Base-by-base conservation (phyloP, 2,113 vertebrate genomes). In the Leucosticte australis region DNA sequence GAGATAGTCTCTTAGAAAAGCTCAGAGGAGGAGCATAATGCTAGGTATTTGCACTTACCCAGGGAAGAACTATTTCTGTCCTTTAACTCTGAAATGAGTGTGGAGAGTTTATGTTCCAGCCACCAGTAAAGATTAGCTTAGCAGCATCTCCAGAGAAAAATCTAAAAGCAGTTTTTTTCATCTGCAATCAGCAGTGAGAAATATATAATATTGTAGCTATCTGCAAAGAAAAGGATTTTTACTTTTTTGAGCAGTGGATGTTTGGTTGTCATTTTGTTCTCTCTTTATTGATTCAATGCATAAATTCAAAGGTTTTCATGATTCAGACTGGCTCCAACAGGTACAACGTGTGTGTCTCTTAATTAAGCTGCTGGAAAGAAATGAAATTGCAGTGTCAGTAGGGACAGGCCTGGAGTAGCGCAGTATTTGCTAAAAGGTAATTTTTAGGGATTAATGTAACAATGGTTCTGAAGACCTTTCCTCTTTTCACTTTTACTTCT, bases 361-460 rank as follows among this genome's bases (percentile, higher is more conserved):
- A 88, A 80, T 80, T 88, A 78, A 83, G 56, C 27, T 75, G 35
- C 52, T 81, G 30, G 56, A 90, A 62, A 81, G 30, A 83, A 55
- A 19, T 90, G 42, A 79, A 91, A 69, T 31, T 27, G 16, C 41
- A 53, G 13, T 50, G 17, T 89, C 63, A 70, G 57, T 42, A 91
- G n/a, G n/a, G 31, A 71, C 2, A 11, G 15, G 21, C 14, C 67
- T 57, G 62, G 28, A 89, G 28, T 31, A 89, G 46, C 27, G 42
- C 41, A 81, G 26, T 76, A 41, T 70, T 78, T 75, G 12, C 44
- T 87, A 83, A 91, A 78, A 79, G 74, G 57, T 69, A 85, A 59
- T 77, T 90, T 94, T 87, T 73, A 77, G 19, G 67, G 57, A 90
- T 94, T 87, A 87, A 49, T 55, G 17, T 44, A 84, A 80, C 70